Base-by-base conservation (phyloP, 2,888 invertebrate species). In the Clitarchus hookeri region DNA sequence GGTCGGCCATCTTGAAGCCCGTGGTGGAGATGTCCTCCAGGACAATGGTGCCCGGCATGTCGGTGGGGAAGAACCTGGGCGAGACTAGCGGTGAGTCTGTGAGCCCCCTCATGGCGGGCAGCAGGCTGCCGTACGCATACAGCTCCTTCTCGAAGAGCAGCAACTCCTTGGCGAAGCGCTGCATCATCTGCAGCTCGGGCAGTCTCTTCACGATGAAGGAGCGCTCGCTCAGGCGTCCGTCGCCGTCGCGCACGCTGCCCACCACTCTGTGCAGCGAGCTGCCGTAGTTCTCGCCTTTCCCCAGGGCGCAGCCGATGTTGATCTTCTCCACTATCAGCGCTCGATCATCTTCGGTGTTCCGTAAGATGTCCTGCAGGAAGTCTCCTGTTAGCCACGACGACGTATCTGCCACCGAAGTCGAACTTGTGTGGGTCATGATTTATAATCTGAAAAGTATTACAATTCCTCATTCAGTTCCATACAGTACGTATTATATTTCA, bases 121-220 rank as follows among this genome's bases (percentile, higher is more conserved):
- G 65, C 65, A 65, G 65, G 65, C 65, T 13, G 19, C 65, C 16
- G 65, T 65, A 65, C 19, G 65, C 65, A 16, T 19, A 65, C 65
- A 65, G 4, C 65, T 87, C 87, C n/a, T 82, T 80, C 80, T 86
- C 82, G 83, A 87, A 87, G 44, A 85, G 19, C 16, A 25, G 27
- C n/a, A 77, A 44, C 65, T 86, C 87, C 12, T 19, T 23, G n/a
- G 84, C n/a, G 79, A 86, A 84, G 23, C 84, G 77, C 48, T 53
- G 79, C 84, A 87, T 83, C 54, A 87, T 23, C 26, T 85, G 85
- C 23, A 84, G 53, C 11, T 82, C 78, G 25, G 87, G 87, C 11
- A 85, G 85, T 12, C 84, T 54, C 85, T 86, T 88, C 65, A 86
- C 86, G 23, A 88, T 78, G 84, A 88, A 44, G 13, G 25, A 27